phyloP scores from a whole-genome alignment of 2,888 invertebrate species.

The Schizaphis graminum region DNA sequence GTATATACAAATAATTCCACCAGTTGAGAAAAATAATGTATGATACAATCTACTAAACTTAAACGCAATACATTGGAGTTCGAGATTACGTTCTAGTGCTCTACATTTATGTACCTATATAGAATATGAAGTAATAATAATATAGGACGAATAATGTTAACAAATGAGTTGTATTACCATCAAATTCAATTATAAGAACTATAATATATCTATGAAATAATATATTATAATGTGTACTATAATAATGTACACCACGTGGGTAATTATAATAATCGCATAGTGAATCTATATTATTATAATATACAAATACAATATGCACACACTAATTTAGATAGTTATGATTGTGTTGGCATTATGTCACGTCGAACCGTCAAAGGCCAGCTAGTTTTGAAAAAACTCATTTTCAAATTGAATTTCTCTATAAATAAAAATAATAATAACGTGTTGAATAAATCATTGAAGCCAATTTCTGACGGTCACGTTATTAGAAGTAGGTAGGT shows the following conservation, averaged over 20 bases:
- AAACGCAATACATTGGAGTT: neutral
- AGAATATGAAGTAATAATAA: neutral
- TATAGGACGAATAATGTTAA: neutral
- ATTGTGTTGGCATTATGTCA: neutral
- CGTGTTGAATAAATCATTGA: conserved; percentile 7
- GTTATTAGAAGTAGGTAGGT: neutral
- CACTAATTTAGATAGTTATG: neutral
- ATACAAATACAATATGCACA: neutral
- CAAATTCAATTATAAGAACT: neutral
- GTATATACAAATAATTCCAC: neutral
- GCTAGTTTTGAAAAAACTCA: neutral
- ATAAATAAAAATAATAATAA: conserved; percentile 12
- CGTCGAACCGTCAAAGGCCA: neutral
- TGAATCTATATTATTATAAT: neutral
- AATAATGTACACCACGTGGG: neutral
- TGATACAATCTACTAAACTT: neutral
- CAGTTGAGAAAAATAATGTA: neutral
- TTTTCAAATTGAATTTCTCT: conserved; percentile 1
- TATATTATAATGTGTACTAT: neutral
- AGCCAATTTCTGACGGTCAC: neutral
- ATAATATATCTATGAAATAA: neutral
- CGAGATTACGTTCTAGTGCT: neutral
- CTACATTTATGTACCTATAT: neutral
- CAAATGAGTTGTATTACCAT: neutral
- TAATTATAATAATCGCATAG: neutral